These are phyloP conservation scores for Heliocidaris tuberculata DNA, from an alignment of 35 echinoderm and acorn worm genomes.

Conservation along the genomic window DNA sequence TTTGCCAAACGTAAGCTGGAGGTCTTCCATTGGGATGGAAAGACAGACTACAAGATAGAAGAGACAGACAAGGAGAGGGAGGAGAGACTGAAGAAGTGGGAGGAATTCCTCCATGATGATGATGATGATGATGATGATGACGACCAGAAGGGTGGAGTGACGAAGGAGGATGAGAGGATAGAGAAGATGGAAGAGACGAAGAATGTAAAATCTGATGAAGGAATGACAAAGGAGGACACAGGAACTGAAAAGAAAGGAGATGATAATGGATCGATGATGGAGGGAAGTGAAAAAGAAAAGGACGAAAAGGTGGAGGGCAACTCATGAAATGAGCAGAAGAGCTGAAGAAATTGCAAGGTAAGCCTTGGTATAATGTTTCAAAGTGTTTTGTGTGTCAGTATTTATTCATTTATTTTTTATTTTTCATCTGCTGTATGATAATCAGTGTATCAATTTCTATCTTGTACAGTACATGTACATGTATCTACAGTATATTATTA, in stretches of 20 bases:
- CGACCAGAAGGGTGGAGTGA: neutral
- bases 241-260: neutral
- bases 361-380: neutral
- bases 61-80: conserved; percentile 94
- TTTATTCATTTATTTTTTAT: too few species aligned
- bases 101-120: conserved; percentile 80
- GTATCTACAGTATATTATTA: too few species aligned
- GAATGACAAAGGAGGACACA: neutral
- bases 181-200: conserved; percentile 17
- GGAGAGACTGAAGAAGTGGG: conserved; percentile 82
- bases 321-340: neutral
- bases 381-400: too few species aligned
- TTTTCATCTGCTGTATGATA: too few species aligned
- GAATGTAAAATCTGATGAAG: neutral
- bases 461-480: too few species aligned
- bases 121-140: neutral
- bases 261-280: neutral
- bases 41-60: conserved; percentile 93
- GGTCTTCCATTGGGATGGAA: conserved; percentile 79
- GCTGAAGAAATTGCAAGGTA: neutral
- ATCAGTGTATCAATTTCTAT: too few species aligned
- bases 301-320: neutral
- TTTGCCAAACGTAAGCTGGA: conserved; percentile 82
- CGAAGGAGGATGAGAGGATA: conserved; percentile 23
- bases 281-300: neutral